Evolutionary conservation across 2,113 vertebrate species (phyloP), one percentile per base, ranked within the genome.

Genomic region (Gambusia affinis): DNA sequence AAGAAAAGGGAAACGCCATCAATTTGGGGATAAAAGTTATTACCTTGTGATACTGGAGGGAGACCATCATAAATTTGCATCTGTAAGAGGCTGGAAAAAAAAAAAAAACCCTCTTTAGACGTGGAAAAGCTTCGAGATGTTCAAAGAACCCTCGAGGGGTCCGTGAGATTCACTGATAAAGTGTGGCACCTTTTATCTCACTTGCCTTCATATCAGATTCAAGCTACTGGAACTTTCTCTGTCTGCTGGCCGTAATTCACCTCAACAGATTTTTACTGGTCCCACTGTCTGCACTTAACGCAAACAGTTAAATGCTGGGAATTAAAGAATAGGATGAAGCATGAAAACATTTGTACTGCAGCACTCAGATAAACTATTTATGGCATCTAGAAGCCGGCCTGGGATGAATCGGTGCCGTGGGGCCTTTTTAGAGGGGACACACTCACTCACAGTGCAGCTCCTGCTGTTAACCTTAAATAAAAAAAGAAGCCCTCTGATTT

Each of bases 1-100:
- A 84, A 85, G 63, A 80, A 42, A 79, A 64, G 57, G 61, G 57
- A 86, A 73, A 81, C 73, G 70, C 67, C 22, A 76, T 87, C 78
- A 81, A 66, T 83, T 81, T 64, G 62, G 22, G 8, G 61, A 70
- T 30, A 39, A 79, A 88, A 75, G 60, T 76, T 74, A 76, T 82
- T 80, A 79, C 54, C 62, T 64, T 67, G 37, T 61, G 51, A 85
- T 64, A 68, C 2, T 60, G 19, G 35, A 67, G 57, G 44, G 70
- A 85, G 84, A 81, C 44, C 77, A 75, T 78, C 28, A 65, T 35
- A 64, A 72, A 75, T 78, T 24, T 63, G 51, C 31, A 65, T 80
- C 68, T 69, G 62, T 54, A 61, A 81, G 37, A 51, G 0, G 22
- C 19, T 61, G 37, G 28, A 17, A 7, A 42, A 42, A 42, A 42